These are phyloP conservation scores for Lepidothrix coronata DNA, from an alignment of 2,113 vertebrate species.

Conservation along the genomic window DNA sequence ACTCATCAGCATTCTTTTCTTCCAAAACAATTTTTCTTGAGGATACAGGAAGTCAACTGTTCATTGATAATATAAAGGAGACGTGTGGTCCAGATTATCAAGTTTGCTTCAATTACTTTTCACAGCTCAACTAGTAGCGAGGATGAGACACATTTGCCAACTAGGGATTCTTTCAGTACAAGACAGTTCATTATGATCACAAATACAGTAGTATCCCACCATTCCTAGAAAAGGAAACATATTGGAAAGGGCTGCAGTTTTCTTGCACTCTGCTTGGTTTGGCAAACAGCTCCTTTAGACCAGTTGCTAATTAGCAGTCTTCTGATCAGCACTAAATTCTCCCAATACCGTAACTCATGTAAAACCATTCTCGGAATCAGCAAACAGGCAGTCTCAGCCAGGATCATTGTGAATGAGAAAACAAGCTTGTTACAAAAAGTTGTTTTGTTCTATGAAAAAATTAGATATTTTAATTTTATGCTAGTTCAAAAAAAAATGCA, in stretches of 20 bases:
- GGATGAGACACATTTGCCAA: not conserved
- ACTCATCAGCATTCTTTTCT: not conserved
- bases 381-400: not conserved
- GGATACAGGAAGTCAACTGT: conserved; percentile 40
- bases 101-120: not conserved
- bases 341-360: not conserved
- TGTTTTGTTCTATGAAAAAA: not conserved
- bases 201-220: not conserved
- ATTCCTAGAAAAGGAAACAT: not conserved
- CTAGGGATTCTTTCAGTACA: not conserved
- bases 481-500: not conserved
- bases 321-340: not conserved
- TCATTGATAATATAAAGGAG: conserved; percentile 24
- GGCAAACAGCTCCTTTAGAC: not conserved
- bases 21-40: conserved; percentile 34
- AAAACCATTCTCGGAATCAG: not conserved
- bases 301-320: not conserved
- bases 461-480: not conserved
- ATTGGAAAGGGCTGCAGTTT: not conserved
- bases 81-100: conserved; percentile 11
- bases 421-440: not conserved
- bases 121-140: not conserved
- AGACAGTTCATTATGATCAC: not conserved
- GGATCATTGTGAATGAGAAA: not conserved
- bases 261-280: not conserved